Evolutionary conservation across 1,140 invertebrate genomes (phyloP), one percentile per base, ranked within the genome.

Genomic region (Meloidogyne hapla): DNA sequence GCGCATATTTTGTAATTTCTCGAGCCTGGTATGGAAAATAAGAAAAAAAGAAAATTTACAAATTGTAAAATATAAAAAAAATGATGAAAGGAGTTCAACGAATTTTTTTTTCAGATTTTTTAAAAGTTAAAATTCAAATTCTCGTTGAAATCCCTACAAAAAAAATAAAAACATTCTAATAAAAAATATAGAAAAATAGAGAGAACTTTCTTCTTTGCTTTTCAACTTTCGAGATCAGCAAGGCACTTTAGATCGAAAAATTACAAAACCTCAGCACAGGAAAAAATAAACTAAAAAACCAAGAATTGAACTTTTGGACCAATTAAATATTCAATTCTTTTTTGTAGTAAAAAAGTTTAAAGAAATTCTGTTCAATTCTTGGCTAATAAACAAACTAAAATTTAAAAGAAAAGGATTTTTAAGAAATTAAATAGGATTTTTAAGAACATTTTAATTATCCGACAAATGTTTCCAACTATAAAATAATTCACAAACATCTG

Each of bases 191-290:
- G 18, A 21, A 56, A n/a, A 56, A n/a, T n/a, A 48, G 48, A 56
- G 48, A 56, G 48, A 56, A 56, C 48, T 33, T 33, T 33, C 8
- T 56, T 56, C n/a, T 56, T 56, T 56, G 42, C 45, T 63, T 73
- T 63, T 42, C 18, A n/a, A n/a, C 28, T n/a, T 42, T 23, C 23
- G 71, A 73, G 71, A 73, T 73, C 71, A 73, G 56, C 71, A 64
- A 73, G 64, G 71, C 56, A 61, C 61, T 64, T 28, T 65, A 63
- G 71, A 73, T 73, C 71, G 71, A 64, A 64, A 73, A 73, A 73
- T 73, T 73, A 73, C 71, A 73, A 73, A 73, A 73, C 56, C 38
- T 25, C 64, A 13, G 21, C 28, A 38, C 48, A 38, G 9, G 65
- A 9, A 9, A 6, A 67, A 8, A 21, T 23, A 2, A 18, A 18